phyloP scores from a whole-genome alignment of 2,797 vertebrate genomes.

The Eutrigla gurnardus region DNA sequence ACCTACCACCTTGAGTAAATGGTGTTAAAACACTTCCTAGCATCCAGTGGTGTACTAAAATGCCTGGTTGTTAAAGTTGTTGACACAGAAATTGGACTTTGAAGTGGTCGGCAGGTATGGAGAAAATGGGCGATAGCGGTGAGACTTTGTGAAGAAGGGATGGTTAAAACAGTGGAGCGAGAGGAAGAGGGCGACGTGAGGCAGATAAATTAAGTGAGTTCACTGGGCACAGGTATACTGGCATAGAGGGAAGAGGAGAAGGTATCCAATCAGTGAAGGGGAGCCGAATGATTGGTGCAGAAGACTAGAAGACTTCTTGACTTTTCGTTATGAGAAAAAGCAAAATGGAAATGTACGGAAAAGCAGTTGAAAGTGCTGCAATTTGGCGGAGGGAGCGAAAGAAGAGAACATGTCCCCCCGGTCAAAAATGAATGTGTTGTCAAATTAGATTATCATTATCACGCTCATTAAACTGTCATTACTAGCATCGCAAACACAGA shows the following conservation, averaged over 20 bases:
- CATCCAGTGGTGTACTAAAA: slow-evolving; percentile 42
- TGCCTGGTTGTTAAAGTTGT: slow-evolving; percentile 47
- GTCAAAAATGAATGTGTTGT: slow-evolving; percentile 65
- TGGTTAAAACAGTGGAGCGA: slow-evolving; percentile 36
- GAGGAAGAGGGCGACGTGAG: slow-evolving; percentile 13
- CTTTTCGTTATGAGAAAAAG: slow-evolving; percentile 22
- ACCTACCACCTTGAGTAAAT: slow-evolving; percentile 43
- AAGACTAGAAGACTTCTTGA: slow-evolving; percentile 18
- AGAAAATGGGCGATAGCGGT: slow-evolving; percentile 20
- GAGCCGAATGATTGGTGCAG: slow-evolving; percentile 34
- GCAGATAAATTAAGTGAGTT: slow-evolving; percentile 46
- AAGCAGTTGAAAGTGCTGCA: slow-evolving; percentile 33
- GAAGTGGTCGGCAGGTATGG: slow-evolving; percentile 24
- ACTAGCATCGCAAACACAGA: slow-evolving; percentile 71
- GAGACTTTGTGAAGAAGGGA: slow-evolving; percentile 26
- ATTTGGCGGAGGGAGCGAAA: neutral
- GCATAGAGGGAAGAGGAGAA: slow-evolving; percentile 19
- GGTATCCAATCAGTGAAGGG: slow-evolving; percentile 29
- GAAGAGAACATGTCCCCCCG: slow-evolving; percentile 51
- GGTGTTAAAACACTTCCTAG: slow-evolving; percentile 41
- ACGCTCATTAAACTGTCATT: slow-evolving; percentile 79
- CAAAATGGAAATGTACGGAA: slow-evolving; percentile 40
- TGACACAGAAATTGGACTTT: slow-evolving; percentile 49
- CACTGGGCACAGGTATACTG: slow-evolving; percentile 27
- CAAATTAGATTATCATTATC: slow-evolving; percentile 78